Evolutionary conservation across 1,140 invertebrate species (phyloP).

Genomic region (Platorchestia sp.): DNA sequence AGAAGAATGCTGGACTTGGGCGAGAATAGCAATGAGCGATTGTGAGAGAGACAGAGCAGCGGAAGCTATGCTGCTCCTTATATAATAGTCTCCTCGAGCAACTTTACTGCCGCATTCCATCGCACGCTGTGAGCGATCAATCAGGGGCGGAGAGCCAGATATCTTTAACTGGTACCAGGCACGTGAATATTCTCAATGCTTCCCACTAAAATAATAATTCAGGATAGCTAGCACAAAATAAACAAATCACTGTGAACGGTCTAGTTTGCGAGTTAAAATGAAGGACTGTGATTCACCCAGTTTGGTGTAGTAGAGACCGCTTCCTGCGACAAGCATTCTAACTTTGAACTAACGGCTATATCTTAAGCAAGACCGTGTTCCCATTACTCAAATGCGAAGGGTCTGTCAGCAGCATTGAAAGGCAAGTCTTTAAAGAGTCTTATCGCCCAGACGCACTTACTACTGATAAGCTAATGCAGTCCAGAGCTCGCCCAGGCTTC

Average conservation of each 20-base stretch:
- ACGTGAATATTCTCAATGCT: not conserved
- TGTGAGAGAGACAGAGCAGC: not conserved
- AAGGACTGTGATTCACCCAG: not conserved
- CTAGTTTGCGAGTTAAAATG: not conserved
- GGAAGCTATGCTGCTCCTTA: constrained; percentile 3
- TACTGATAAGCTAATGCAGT: constrained; percentile 44
- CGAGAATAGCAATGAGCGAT: constrained; percentile 53
- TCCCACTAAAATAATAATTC: not conserved
- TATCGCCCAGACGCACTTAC: constrained; percentile 45
- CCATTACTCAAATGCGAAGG: constrained; percentile 11
- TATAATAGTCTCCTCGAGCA: not conserved
- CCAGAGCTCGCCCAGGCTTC: not conserved
- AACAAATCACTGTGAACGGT: not conserved
- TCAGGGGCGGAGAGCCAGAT: not conserved
- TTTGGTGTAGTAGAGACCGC: not conserved
- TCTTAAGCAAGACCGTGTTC: not conserved
- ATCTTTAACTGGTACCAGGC: not conserved
- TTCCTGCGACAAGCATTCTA: not conserved
- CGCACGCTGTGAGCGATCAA: not conserved
- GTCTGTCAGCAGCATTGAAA: not conserved
- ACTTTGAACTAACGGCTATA: not conserved
- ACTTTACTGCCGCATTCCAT: not conserved
- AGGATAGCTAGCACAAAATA: not conserved
- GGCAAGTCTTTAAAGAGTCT: constrained; percentile 47
- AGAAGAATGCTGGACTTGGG: constrained; percentile 37